Base-by-base conservation (phyloP, 2,113 vertebrate species). In the Silurus glanis region DNA sequence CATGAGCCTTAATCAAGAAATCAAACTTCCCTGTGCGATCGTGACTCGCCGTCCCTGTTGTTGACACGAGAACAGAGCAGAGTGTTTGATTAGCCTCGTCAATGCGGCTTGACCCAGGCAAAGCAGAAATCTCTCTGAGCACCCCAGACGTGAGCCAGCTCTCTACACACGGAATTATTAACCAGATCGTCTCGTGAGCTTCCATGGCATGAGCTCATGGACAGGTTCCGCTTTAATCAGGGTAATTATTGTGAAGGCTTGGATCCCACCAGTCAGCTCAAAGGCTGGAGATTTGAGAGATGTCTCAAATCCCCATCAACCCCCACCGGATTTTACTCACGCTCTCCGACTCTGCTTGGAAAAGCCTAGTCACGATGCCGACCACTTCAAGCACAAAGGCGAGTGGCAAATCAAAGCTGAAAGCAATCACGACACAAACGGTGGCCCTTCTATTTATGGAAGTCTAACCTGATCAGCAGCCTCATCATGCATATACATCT, bases 311-410 rank as follows among this genome's bases (percentile, higher is more conserved):
- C 69, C 58, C 47, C 1, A 16, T 37, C 55, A 12, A 23, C 25
- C 83, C 51, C 23, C 28, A 19, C 21, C 25, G 23, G 21, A 21
- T 51, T n/a, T 55, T 25, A 21, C 84, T 78, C 84, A 55, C 61
- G 47, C 84, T 21, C 83, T 78, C 83, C 0, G 58, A 2, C 64
- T 49, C 64, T 64, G 78, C 81, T 64, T 74, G 83, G 87, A 85
- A 88, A 84, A 64, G 51, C 85, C 76, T 75, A 84, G 88, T 84
- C 88, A 87, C 88, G 85, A 89, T 66, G 51, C 81, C 12, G 67
- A 87, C 0, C 84, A 82, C 85, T 88, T 69, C 21, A 87, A 86
- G 82, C 91, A 89, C 88, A 89, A 86, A 85, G 16, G 4, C 72
- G 13, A 1, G 49, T 4, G 25, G 1, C 0, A 45, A 64, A 80